Conservation (phyloP, 2,888 invertebrate genomes). For the Ecdyonurus torrentis region DNA sequence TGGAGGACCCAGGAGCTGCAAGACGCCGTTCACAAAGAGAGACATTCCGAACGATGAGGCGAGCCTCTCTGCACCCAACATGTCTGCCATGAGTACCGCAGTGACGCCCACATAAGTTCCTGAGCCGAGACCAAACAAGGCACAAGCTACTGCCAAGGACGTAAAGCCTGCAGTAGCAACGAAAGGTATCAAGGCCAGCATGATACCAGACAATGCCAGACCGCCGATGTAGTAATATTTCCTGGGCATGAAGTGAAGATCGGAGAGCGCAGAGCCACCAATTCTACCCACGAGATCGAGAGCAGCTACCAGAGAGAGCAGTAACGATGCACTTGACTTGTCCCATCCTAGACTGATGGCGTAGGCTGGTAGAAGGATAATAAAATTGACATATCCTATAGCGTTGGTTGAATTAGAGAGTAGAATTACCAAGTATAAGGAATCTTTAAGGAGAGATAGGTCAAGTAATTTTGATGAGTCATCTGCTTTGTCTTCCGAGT, state of each 20-base stretch:
- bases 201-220: conserved; percentile 55
- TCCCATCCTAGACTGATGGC: conserved; percentile 52
- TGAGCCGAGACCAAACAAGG: conserved; percentile 63
- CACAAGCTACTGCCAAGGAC: conserved; percentile 49
- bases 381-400: conserved; percentile 73
- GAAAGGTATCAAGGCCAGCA: conserved; percentile 51
- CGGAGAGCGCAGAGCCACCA: conserved; percentile 71
- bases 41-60: conserved; percentile 78
- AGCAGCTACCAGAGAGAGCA: conserved; percentile 64
- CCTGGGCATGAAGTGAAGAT: conserved; percentile 57
- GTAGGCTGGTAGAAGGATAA: conserved; percentile 63
- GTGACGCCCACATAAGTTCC: conserved; percentile 75
- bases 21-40: conserved; percentile 63
- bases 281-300: conserved; percentile 68
- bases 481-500: background rate
- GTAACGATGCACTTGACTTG: conserved; percentile 49
- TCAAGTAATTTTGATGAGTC: conserved; percentile 48
- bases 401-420: conserved; percentile 75
- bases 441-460: conserved; percentile 52
- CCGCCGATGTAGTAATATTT: conserved; percentile 71
- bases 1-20: conserved; percentile 68
- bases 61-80: conserved; percentile 66
- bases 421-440: conserved; percentile 62
- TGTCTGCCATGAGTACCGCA: conserved; percentile 75
- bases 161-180: conserved; percentile 38